Base-by-base conservation (phyloP, 2,113 vertebrate species). In the Promerops cafer region DNA sequence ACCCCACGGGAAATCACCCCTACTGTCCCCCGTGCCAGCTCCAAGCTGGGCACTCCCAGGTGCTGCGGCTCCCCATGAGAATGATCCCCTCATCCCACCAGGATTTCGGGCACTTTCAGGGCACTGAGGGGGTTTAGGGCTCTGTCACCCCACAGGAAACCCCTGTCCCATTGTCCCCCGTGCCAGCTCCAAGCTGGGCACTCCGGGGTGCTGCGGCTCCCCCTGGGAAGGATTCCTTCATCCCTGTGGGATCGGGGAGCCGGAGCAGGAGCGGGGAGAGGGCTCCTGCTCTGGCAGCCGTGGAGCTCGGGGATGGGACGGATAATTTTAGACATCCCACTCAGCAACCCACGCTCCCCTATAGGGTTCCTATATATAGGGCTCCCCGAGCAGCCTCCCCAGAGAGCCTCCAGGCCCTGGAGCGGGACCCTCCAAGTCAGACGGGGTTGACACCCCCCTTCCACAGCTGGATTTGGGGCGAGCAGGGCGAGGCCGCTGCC, bases 241-340 rank as follows among this genome's bases (percentile, higher is more conserved):
- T 4, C 50, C 69, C 11, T 5, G 4, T 8, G 57, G 66, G 86
- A 22, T 75, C 0, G 1, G 77, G 52, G 54, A 84, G 68, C 77
- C 0, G 10, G 80, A 89, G 94, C 87, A 70, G 65, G 68, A 81
- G 83, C 2, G 52, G 91, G 70, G 30, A 22, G 74, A 85, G 83
- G 90, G 84, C 53, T 56, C 39, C 7, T 56, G 95, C 78, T 74
- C 15, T 2, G 1, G 89, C 90, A 96, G 94, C 91, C 54, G 35
- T 2, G 44, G 63, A 85, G 90, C 82, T 72, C 17, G n/a, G 63
- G 88, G 94, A 70, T 81, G 95, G 96, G 90, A 93, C 7, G 11
- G 90, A 68, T 97, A 97, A 97, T 96, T 96, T 90, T 93, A 97
- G 91, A 66, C 64, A 65, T 77, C 96, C 95, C 95, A 80, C 94